Evolutionary conservation across 1,140 invertebrate genomes (phyloP), one percentile per base, ranked within the genome.

Genomic region (Homalodisca vitripennis): DNA sequence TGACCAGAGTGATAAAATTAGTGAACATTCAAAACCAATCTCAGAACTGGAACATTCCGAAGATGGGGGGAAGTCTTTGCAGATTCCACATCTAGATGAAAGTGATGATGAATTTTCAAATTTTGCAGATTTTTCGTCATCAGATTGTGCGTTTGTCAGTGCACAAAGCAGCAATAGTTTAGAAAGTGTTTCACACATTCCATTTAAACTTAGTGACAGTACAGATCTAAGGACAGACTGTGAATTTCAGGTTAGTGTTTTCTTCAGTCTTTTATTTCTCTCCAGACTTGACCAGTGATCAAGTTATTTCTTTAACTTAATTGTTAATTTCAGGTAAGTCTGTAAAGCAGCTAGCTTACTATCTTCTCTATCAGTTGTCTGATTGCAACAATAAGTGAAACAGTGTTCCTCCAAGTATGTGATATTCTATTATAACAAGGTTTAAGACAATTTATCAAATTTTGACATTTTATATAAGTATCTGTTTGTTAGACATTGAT

Each of bases 81-180:
- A 26, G 30, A 68, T n/a, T 69, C 3, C 46, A 46, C 17, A 48
- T 47, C 29, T 26, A 34, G 20, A 51, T 17, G 46, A 60, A 6
- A 53, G n/a, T 53, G 46, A 67, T 60, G 57, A 68, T 34, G 51
- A 53, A 24, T 31, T 64, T 64, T 64, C 62, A 20, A 46, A 66
- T 46, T 66, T 66, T 66, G 63, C 63, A 27, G 63, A 66, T 47
- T 66, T 66, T 27, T 66, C 63, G 6, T 46, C 32, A 10, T 66
- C 63, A 46, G 41, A 66, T 47, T 66, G 32, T 66, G 55, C 26
- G 55, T 60, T 60, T 60, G 55, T 60, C 6, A 60, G 55, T 60
- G 55, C 55, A 27, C 55, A 60, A 60, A 60, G 26, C 24, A 60
- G 55, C 29, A 60, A 60, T 60, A 60, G 55, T 60, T 26, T n/a